These are phyloP conservation scores for Agonopterix subpropinquella DNA, from an alignment of 2,888 invertebrate genomes.

Conservation along the genomic window DNA sequence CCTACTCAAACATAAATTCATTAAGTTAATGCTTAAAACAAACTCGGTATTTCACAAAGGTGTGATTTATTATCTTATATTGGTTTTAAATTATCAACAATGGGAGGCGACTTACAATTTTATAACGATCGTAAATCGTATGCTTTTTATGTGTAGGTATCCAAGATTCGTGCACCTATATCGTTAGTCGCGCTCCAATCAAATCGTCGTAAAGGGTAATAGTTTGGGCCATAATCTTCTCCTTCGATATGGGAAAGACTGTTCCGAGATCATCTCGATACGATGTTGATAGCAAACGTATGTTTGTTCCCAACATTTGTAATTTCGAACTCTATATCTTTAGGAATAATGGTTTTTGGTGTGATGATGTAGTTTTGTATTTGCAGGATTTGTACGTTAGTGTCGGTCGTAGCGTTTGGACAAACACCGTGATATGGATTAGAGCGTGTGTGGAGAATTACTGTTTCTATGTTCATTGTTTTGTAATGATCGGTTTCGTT, in stretches of 20 bases:
- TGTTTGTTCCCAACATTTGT: conserved; percentile 3
- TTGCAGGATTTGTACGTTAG: conserved; percentile 21
- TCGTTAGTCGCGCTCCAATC: conserved; percentile 65
- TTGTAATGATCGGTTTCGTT: conserved; percentile 19
- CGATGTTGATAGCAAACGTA: conserved; percentile 26
- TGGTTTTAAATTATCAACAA: conserved; percentile 56
- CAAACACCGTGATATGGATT: conserved; percentile 59
- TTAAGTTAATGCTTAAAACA: conserved; percentile 11
- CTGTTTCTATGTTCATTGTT: conserved; percentile 35
- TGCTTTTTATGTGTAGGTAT: conserved; percentile 43
- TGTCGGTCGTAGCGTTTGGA: conserved; percentile 40
- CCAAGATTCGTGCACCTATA: conserved; percentile 54
- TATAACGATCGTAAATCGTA: conserved; percentile 61
- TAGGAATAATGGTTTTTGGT: background rate
- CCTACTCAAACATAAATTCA: conserved; percentile 7
- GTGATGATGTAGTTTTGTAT: conserved; percentile 3
- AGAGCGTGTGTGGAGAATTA: conserved; percentile 51
- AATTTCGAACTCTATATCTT: conserved; percentile 2
- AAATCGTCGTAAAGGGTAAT: conserved; percentile 66
- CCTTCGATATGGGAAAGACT: conserved; percentile 66
- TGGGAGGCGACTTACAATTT: conserved; percentile 48
- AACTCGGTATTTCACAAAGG: conserved; percentile 11
- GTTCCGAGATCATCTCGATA: conserved; percentile 46
- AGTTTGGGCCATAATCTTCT: conserved; percentile 54
- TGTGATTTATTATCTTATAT: conserved; percentile 46